Conservation (phyloP, 2,888 invertebrate genomes). For the Scaptomyza flava region DNA sequence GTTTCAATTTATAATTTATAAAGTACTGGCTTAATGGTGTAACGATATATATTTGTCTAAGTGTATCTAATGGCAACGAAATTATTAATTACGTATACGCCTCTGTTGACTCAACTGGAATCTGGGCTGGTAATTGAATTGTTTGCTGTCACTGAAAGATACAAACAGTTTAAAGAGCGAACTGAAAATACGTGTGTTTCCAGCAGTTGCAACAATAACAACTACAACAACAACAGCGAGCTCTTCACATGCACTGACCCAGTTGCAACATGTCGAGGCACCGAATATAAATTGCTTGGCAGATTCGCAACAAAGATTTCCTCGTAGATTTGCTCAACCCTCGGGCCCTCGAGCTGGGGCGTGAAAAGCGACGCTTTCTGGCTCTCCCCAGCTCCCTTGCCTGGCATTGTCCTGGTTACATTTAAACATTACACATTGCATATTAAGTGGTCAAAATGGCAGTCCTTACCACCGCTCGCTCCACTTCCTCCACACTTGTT, state of each 20-base stretch:
- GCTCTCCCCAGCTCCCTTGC: neutral
- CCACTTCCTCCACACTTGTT: constrained; percentile 2
- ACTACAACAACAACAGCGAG: constrained; percentile 17
- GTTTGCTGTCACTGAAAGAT: constrained; percentile 12
- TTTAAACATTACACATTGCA: constrained; percentile 78
- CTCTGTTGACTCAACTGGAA: constrained; percentile 11
- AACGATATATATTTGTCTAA: too few relatives aligned
- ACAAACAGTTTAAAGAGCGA: constrained; percentile 43
- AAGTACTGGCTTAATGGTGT: too few relatives aligned
- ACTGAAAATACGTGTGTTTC: constrained; percentile 26
- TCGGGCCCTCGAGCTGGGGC: constrained; percentile 3
- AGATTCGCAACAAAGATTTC: constrained; percentile 47
- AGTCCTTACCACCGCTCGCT: constrained; percentile 2
- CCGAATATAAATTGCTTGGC: constrained; percentile 75
- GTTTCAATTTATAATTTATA: too few relatives aligned
- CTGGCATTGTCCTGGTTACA: constrained; percentile 76
- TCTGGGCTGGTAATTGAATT: constrained; percentile 38
- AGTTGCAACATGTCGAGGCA: constrained; percentile 59
- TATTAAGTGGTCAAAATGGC: constrained; percentile 75
- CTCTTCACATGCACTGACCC: constrained; percentile 68
- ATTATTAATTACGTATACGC: constrained; percentile 59
- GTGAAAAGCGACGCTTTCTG: constrained; percentile 16
- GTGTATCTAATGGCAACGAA: constrained; percentile 29
- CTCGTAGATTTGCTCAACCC: constrained; percentile 42
- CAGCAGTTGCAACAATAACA: constrained; percentile 7